Evolutionary conservation across 2,888 invertebrate species (phyloP).

Genomic region (Epinotia bilunana): DNA sequence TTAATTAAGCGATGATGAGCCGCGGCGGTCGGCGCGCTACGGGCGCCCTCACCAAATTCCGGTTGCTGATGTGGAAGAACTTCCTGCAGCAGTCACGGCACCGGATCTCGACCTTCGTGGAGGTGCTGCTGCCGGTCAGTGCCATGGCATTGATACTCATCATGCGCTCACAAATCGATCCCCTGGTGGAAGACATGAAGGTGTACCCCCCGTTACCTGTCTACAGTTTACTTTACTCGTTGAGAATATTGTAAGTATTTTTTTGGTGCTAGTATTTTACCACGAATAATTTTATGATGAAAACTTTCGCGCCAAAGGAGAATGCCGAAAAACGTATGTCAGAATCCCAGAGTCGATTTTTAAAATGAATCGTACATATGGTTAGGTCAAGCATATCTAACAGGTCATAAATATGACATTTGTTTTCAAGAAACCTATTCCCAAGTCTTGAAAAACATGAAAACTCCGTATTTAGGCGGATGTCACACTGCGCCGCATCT

Average conservation of each 20-base stretch:
- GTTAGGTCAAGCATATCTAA: no score
- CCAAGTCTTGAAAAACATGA: no score
- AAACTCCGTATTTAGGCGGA: no score
- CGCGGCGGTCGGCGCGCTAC: slow-evolving; percentile 55
- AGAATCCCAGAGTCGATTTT: no score
- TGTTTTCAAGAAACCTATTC: no score
- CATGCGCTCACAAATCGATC: slow-evolving; percentile 87
- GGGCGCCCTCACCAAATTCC: slow-evolving; percentile 84
- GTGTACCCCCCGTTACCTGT: slow-evolving; percentile 66
- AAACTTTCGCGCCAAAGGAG: not conserved
- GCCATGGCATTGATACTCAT: slow-evolving; percentile 88
- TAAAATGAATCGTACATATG: no score
- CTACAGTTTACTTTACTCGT: slow-evolving; percentile 56
- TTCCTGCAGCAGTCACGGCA: slow-evolving; percentile 90
- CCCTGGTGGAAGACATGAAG: slow-evolving; percentile 62
- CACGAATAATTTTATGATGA: not conserved
- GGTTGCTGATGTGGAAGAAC: slow-evolving; percentile 93
- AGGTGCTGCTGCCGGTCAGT: slow-evolving; percentile 87
- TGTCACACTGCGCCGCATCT: no score
- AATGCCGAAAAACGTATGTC: no score
- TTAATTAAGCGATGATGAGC: slow-evolving; percentile 47
- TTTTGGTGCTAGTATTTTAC: not conserved
- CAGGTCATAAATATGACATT: no score
- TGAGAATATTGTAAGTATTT: slow-evolving; percentile 65
- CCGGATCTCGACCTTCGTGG: slow-evolving; percentile 86